Base-by-base conservation (phyloP, 1,140 invertebrate genomes). In the Bombus ignitus region DNA sequence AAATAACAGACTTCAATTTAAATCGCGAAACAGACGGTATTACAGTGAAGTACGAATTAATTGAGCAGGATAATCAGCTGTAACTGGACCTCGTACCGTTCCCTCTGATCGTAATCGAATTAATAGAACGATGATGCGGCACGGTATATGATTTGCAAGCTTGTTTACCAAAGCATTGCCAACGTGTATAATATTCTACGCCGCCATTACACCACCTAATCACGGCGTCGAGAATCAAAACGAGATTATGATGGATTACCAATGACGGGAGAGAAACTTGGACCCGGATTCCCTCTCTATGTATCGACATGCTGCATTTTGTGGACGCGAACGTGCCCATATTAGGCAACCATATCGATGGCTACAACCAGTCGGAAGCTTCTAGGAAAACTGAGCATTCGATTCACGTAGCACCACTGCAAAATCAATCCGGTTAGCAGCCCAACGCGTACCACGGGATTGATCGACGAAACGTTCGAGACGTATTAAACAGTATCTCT, bases 401-500 rank as follows among this genome's bases (percentile, higher is more conserved):
- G 83, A 87, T 91, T 86, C 86, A 83, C 85, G 84, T 86, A 78
- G 76, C 70, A 47, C 57, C 73, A 57, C 70, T 75, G 85, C 80
- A 83, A 87, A 90, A 91, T 91, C 87, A 91, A 90, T 87, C 86
- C 85, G 80, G 74, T 87, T 81, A 73, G 70, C 44, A 83, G 65
- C 66, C 70, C 76, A 72, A 85, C 35, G 39, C 39, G 9, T 25
- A 32, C 66, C 65, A 83, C 28, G 18, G 35, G 37, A 85, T 74
- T 44, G 83, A 74, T 80, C 70, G 83, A 10, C 6, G 78, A 35
- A 68, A 73, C 83, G 78, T 13, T 15, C 22, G 32, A 18, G 42
- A 59, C 35, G 65, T 65, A 73, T 85, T 81, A 73, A 80, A 57
- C 42, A 12, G 42, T 57, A 57, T 71, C 42, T 47, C 32, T 65